These are phyloP conservation scores for Trachelus troglodyta DNA, from an alignment of 2,888 invertebrate species.

Conservation along the genomic window DNA sequence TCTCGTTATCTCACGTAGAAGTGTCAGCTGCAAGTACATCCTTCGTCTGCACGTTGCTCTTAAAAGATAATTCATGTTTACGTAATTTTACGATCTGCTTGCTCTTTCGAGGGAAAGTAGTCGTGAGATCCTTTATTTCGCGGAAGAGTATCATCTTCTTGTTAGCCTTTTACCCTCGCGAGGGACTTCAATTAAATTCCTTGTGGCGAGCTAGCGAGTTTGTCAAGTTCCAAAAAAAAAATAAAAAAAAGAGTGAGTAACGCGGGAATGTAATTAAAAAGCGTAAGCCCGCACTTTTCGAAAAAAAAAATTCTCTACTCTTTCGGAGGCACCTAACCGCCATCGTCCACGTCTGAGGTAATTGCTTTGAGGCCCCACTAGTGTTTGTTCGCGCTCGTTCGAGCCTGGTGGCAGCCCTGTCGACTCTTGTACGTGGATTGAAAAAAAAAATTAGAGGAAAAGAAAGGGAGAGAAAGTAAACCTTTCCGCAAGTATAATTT, in stretches of 20 bases:
- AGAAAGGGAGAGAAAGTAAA: neutral
- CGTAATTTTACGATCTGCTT: neutral
- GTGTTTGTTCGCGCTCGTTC: slow-evolving; percentile 9
- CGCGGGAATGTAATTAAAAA: slow-evolving; percentile 47
- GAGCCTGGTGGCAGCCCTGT: neutral
- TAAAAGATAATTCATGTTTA: neutral
- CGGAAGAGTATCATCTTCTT: neutral
- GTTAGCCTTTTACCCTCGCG: neutral
- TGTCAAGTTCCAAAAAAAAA: slow-evolving; percentile 26
- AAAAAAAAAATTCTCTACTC: slow-evolving; percentile 18
- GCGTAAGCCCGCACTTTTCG: slow-evolving; percentile 41
- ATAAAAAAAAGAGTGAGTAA: neutral
- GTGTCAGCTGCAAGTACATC: neutral
- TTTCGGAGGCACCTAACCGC: neutral
- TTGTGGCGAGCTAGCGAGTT: slow-evolving; percentile 19
- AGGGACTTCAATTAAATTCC: slow-evolving; percentile 42
- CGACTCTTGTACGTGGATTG: neutral
- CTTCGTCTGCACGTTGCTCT: neutral
- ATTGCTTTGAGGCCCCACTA: slow-evolving; percentile 3
- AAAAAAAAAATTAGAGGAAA: neutral
- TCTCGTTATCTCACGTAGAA: neutral
- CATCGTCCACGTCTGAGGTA: slow-evolving; percentile 14
- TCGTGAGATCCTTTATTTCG: neutral
- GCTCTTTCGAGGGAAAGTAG: neutral
- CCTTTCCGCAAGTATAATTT: neutral